Base-by-base conservation (phyloP, 2,113 vertebrate species). In the Peromyscus maniculatus region DNA sequence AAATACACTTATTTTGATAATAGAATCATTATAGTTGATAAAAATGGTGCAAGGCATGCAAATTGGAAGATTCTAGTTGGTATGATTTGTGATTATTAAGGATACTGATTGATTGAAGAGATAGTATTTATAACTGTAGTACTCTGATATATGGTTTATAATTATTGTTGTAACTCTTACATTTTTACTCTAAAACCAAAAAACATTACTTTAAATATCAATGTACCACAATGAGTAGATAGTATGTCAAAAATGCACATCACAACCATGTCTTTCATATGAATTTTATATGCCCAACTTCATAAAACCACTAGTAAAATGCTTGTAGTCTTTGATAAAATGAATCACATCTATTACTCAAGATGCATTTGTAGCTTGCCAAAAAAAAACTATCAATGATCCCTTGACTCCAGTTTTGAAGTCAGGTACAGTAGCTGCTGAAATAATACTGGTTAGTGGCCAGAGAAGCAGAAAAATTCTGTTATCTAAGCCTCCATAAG, bases 1-100 rank as follows among this genome's bases (percentile, higher is more conserved):
- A 97, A 97, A 98, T 95, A 97, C 93, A 98, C 97, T 95, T 97
- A 98, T 98, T 97, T 98, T 97, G 97, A 93, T 71, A 96, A 96
- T 2, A 8, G 74, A 87, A 87, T 95, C 88, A 97, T 86, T 77
- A 28, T 69, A 96, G 87, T 97, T 90, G 92, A 98, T 96, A 97
- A 98, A 98, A 97, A 91, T 96, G 62, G 75, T 96, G 26, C 26
- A 96, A 97, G 90, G 94, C 59, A 97, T 52, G 84, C 52, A 97
- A 97, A 97, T 97, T 69, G 93, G 97, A 95, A 96, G 93, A 98
- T 94, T 79, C 62, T 91, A 97, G 77, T 93, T 98, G 91, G 75
- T 91, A 33, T 90, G 91, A 97, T 98, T 96, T 96, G 92, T 97
- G 82, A 96, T 97, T 93, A 74, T 93, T 0, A 3, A 97, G 80